These are phyloP conservation scores for Drosophila pruinosa DNA, from an alignment of 1,140 invertebrate species.

Conservation along the genomic window DNA sequence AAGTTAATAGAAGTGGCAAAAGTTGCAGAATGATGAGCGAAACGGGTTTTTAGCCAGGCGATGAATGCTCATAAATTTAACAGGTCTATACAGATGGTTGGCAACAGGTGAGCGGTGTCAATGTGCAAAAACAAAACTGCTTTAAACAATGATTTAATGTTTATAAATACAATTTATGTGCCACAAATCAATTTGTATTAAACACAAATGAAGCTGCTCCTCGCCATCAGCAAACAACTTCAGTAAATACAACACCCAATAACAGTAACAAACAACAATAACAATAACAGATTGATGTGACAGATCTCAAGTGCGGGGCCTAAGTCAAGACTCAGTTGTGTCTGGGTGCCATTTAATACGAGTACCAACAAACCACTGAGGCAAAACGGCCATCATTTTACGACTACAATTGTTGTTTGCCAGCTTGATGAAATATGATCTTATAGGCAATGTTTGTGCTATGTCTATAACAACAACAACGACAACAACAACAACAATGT, in stretches of 20 bases:
- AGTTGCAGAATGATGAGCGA: constrained; percentile 5
- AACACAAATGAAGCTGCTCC: constrained; percentile 11
- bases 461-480: constrained; percentile 13
- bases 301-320: constrained; percentile 19
- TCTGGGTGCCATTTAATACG: constrained; percentile 62
- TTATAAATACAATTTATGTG: constrained; percentile 64
- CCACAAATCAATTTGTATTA: constrained; percentile 27
- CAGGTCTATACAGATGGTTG: constrained; percentile 35
- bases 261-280: constrained; percentile 15
- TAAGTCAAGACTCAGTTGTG: constrained; percentile 9
- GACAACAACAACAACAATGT: background rate
- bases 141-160: constrained; percentile 61
- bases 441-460: constrained; percentile 55
- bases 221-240: constrained; percentile 12
- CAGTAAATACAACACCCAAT: constrained; percentile 5
- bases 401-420: constrained; percentile 29
- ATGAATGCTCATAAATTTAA: constrained; percentile 55
- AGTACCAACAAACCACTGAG: constrained; percentile 59
- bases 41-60: constrained; percentile 44
- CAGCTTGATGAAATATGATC: constrained; percentile 65
- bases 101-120: constrained; percentile 13
- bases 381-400: constrained; percentile 69
- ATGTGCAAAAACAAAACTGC: background rate
- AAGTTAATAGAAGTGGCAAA: constrained; percentile 9
- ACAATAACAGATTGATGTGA: constrained; percentile 17